Base-by-base conservation (phyloP, 2,888 invertebrate species). In the Drosophila quasianomalipes region DNA sequence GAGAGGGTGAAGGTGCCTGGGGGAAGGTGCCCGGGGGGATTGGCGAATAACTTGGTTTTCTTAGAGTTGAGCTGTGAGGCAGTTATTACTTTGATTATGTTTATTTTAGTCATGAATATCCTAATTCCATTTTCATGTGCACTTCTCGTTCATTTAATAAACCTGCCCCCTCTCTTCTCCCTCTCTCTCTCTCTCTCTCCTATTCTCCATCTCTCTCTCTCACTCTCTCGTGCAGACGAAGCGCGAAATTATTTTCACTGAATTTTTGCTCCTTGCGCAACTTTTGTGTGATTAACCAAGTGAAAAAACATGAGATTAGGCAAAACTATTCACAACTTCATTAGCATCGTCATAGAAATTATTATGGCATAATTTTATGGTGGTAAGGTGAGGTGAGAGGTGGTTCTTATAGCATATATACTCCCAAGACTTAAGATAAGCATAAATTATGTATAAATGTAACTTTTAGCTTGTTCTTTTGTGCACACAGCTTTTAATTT, bases 61-160 rank as follows among this genome's bases (percentile, higher is more conserved):
- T 5, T 7, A n/a, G 63, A 16, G 33, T 9, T 51, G 49, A 58
- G 51, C 4, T 72, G 73, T 55, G 69, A 62, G 31, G 53, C 71
- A 83, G 85, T 88, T 85, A 88, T 88, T 86, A 90, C 86, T 88
- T 88, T 86, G 89, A 90, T 85, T 90, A 85, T 85, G 85, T 90
- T 85, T 85, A 85, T 88, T 85, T 85, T 88, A 90, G 89, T 85
- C 86, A 76, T 83, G 84, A 81, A 88, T 47, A 88, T 85, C 73
- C 88, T 74, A 90, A 85, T 85, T 78, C 79, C 79, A 65, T 57
- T 74, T 90, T 72, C 85, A 81, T 86, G 89, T 85, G 90, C 85
- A 88, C 89, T 90, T 52, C 69, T 58, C 30, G 70, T 41, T 86
- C 89, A 83, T 89, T 90, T 83, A 90, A 83, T 90, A 86, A 81